These are phyloP conservation scores for Tipula lateralis DNA, from an alignment of 2,888 invertebrate genomes.

Conservation along the genomic window DNA sequence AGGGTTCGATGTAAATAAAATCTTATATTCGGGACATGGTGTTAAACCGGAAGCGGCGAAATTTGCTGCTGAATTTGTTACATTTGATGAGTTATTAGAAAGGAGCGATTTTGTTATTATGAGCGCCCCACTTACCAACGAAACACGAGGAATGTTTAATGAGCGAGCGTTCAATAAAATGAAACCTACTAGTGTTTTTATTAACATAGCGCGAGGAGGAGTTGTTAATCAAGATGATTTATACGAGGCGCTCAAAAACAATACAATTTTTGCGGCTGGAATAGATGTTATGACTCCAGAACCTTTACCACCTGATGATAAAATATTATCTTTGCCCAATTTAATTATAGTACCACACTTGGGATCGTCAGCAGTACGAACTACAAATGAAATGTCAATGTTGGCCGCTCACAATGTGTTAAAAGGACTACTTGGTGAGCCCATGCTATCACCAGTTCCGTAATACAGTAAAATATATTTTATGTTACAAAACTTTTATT, in stretches of 20 bases:
- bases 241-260: conserved; percentile 66
- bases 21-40: conserved; percentile 66
- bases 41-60: conserved; percentile 57
- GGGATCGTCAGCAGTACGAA: conserved; percentile 75
- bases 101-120: conserved; percentile 64
- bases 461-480: conserved; percentile 34
- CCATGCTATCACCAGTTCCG: conserved; percentile 59
- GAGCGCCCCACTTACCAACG: conserved; percentile 56
- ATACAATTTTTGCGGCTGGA: conserved; percentile 79
- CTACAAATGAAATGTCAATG: conserved; percentile 73
- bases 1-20: conserved; percentile 61
- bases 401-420: conserved; percentile 75
- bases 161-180: conserved; percentile 58
- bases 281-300: conserved; percentile 90
- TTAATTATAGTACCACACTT: conserved; percentile 81
- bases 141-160: conserved; percentile 60
- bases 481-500: background rate
- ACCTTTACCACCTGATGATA: conserved; percentile 75
- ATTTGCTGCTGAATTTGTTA: conserved; percentile 55
- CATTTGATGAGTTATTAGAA: conserved; percentile 55
- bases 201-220: conserved; percentile 63
- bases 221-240: conserved; percentile 79
- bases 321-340: conserved; percentile 73
- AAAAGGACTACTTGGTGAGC: conserved; percentile 64
- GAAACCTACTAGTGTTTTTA: conserved; percentile 62